These are phyloP conservation scores for Mergus octosetaceus DNA, from an alignment of 2,797 vertebrate species.

Conservation along the genomic window DNA sequence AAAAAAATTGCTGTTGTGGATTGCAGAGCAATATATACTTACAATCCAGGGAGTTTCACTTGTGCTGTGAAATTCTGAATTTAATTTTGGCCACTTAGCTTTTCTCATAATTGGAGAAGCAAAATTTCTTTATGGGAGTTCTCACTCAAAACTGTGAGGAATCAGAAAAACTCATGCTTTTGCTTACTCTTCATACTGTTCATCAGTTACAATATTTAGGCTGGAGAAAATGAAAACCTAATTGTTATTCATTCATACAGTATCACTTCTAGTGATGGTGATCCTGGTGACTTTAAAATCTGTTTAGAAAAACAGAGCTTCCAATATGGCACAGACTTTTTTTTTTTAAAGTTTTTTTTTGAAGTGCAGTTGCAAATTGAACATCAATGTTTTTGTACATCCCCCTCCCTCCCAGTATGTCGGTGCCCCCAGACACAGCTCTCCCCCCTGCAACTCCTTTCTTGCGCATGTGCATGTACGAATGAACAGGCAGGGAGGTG, in stretches of 20 bases:
- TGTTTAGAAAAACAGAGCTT: constrained; percentile 51
- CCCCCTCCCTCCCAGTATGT: constrained; percentile 17
- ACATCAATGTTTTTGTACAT: constrained; percentile 38
- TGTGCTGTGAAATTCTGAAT: constrained; percentile 41
- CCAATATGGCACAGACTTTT: constrained; percentile 19
- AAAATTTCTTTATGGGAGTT: constrained; percentile 31
- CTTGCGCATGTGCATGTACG: constrained; percentile 70
- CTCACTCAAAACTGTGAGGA: constrained; percentile 36
- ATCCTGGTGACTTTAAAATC: constrained; percentile 55
- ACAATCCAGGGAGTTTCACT: not conserved
- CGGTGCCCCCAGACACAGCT: not conserved
- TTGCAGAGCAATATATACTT: constrained; percentile 22
- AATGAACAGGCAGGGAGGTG: constrained; percentile 58
- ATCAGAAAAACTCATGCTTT: constrained; percentile 48
- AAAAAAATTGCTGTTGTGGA: constrained; percentile 3
- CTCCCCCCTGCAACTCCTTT: not conserved
- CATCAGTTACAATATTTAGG: constrained; percentile 12
- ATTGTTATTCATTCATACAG: constrained; percentile 34
- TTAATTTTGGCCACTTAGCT: constrained; percentile 4
- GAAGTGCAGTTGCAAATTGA: constrained; percentile 11
- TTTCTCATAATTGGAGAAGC: not conserved
- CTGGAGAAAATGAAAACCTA: constrained; percentile 36
- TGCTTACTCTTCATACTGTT: constrained; percentile 30
- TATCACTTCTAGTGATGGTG: constrained; percentile 42
- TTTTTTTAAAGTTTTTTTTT: not conserved